phyloP scores from a whole-genome alignment of 2,113 vertebrate species.

The Scalopus aquaticus region DNA sequence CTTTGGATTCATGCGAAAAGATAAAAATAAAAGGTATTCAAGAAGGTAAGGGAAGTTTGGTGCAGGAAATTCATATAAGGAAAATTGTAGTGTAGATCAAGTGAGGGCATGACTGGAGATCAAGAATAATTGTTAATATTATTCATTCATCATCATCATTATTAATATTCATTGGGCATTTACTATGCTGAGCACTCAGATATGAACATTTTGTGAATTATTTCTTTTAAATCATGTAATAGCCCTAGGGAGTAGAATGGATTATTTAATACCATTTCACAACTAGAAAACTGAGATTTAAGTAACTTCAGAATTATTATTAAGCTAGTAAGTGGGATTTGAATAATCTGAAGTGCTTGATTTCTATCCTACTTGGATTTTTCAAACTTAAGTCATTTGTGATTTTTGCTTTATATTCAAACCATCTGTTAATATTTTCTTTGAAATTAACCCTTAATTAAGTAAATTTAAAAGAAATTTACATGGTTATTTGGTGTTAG shows the following conservation, averaged over 20 bases:
- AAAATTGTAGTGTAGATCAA: not conserved
- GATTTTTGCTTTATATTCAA: slow-evolving; percentile 25
- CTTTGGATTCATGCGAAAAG: not conserved
- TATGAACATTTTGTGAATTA: not conserved
- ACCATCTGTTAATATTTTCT: not conserved
- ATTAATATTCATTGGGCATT: not conserved
- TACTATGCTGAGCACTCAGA: not conserved
- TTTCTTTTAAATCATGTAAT: slow-evolving; percentile 17
- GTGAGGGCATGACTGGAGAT: not conserved
- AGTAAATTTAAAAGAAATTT: slow-evolving; percentile 23
- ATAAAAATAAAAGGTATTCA: not conserved
- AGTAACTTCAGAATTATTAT: not conserved
- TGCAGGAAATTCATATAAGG: not conserved
- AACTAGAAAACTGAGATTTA: not conserved
- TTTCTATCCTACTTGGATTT: not conserved
- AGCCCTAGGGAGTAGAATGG: not conserved
- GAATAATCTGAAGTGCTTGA: not conserved
- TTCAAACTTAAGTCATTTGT: not conserved
- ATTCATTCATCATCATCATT: not conserved
- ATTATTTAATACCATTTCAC: not conserved
- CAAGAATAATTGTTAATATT: not conserved
- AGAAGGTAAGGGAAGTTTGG: not conserved
- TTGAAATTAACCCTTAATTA: slow-evolving; percentile 33
- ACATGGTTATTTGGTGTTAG: not conserved
- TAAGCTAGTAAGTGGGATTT: not conserved